A percentile compares a stretch with the other conserved stretches of the same genome.
These are phyloP conservation scores for Pipistrellus pipistrellus DNA, from an alignment of 2,797 vertebrate genomes.

Conservation along the genomic window DNA sequence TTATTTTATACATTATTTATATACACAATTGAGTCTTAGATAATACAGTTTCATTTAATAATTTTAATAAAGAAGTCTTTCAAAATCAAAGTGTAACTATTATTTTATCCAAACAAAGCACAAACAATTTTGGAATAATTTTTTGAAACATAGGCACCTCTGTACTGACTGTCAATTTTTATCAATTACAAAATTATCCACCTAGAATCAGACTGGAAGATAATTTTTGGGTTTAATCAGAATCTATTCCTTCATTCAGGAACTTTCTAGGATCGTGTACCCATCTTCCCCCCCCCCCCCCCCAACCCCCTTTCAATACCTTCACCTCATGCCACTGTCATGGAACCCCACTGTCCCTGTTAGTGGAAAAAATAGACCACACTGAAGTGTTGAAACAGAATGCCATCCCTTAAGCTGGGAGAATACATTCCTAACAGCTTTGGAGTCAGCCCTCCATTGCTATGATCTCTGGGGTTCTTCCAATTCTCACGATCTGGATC, in stretches of 20 bases:
- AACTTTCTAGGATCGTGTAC: neutral
- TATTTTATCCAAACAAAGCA: neutral
- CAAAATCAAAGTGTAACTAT: constrained; percentile 20
- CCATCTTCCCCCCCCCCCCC: neutral
- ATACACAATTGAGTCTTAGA: neutral
- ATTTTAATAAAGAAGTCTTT: neutral
- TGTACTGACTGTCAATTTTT: neutral
- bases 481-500: neutral
- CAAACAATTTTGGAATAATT: neutral
- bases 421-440: neutral
- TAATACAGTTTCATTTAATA: neutral
- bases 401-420: neutral
- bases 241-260: neutral
- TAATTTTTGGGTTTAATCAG: neutral
- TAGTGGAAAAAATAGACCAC: neutral
- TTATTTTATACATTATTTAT: too few species aligned
- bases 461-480: neutral
- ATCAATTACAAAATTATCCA: neutral
- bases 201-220: neutral
- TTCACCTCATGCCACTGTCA: neutral
- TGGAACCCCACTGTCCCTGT: neutral
- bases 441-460: neutral
- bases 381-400: neutral
- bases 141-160: neutral
- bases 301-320: neutral